Evolutionary conservation across 2,113 vertebrate genomes (phyloP).

Genomic region (Chaetops frenatus): DNA sequence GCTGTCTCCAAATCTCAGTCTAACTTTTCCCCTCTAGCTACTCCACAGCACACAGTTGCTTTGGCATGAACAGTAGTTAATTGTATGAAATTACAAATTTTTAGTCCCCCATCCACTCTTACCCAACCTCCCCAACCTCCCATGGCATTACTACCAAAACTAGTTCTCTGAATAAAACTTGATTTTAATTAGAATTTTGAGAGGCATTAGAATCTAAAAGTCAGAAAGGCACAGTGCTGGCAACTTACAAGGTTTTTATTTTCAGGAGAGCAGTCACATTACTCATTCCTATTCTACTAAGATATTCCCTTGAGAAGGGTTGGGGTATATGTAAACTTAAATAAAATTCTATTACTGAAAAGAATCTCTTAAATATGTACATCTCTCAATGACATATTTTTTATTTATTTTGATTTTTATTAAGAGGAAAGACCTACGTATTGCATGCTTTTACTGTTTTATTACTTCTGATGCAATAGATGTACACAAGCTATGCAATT

Average conservation of each 20-base stretch:
- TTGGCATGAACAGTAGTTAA: not conserved
- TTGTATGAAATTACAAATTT: not conserved
- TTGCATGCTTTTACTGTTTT: not conserved
- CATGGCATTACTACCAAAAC: not conserved
- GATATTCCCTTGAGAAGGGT: not conserved
- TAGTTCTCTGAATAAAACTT: not conserved
- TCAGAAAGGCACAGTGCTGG: not conserved
- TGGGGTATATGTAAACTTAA: not conserved
- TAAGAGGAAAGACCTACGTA: not conserved
- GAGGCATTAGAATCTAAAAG: not conserved
- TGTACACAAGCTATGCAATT: not conserved
- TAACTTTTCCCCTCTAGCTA: not conserved
- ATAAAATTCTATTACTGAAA: conserved; percentile 23
- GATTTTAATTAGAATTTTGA: not conserved
- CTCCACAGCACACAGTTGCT: not conserved
- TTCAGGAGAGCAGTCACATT: not conserved
- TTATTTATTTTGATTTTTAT: not conserved
- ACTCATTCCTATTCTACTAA: not conserved
- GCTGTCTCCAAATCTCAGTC: not conserved
- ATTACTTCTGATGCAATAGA: not conserved
- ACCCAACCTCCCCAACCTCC: rapidly evolving
- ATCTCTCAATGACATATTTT: not conserved
- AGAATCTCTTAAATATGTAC: not conserved
- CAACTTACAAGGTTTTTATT: not conserved
- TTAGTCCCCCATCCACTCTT: not conserved